Evolutionary conservation across 2,888 invertebrate species (phyloP).

Genomic region (Thumatha senex): DNA sequence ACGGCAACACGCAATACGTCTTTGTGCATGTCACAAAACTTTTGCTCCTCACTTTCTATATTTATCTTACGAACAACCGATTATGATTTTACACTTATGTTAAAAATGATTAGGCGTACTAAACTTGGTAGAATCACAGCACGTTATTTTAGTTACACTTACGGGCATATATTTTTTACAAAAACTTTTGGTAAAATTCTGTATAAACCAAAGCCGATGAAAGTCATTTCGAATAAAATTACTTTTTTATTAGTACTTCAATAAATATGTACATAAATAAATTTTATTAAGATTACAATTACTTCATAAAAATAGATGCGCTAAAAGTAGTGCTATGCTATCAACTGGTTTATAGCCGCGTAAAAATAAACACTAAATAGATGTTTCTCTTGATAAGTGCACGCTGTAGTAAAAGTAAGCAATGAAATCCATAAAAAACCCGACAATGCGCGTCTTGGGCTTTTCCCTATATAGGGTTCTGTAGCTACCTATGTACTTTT

Average conservation of each 20-base stretch:
- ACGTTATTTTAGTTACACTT: too few species aligned
- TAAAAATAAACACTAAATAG: not conserved
- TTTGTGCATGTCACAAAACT: slow-evolving; percentile 32
- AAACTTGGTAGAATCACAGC: too few species aligned
- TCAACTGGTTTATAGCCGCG: not conserved
- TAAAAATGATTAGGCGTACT: too few species aligned
- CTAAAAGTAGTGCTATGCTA: not conserved
- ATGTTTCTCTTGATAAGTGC: too few species aligned
- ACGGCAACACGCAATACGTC: slow-evolving; percentile 18
- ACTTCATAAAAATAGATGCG: too few species aligned
- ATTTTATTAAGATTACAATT: not conserved
- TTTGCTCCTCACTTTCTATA: slow-evolving; percentile 35
- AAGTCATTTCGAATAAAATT: not conserved
- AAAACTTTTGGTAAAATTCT: not conserved
- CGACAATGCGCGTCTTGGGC: too few species aligned
- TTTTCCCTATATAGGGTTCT: too few species aligned
- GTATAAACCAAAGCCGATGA: not conserved
- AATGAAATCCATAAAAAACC: too few species aligned
- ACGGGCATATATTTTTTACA: too few species aligned
- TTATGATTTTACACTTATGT: too few species aligned
- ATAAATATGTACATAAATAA: not conserved
- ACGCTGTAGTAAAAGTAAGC: too few species aligned
- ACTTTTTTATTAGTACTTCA: not conserved
- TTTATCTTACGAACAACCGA: not conserved
- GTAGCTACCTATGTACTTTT: too few species aligned